Evolutionary conservation across 2,888 invertebrate genomes (phyloP).

Genomic region (Amphimallon solstitiale): DNA sequence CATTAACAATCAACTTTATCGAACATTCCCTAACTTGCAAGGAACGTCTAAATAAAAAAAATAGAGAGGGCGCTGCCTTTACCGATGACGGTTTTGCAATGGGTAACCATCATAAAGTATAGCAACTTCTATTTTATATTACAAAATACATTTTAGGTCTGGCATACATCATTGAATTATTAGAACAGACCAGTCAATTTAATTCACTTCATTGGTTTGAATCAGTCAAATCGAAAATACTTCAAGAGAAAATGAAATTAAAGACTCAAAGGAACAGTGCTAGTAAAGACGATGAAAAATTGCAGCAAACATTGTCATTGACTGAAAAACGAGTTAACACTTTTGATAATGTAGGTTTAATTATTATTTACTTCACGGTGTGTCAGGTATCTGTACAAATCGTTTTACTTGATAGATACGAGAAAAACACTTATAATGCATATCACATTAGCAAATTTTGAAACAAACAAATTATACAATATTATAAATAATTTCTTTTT

Average conservation of each 20-base stretch:
- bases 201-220: slow-evolving; percentile 97
- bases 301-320: slow-evolving; percentile 91
- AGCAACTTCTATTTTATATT: neutral
- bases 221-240: slow-evolving; percentile 80
- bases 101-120: slow-evolving; percentile 67
- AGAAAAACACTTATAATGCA: no score
- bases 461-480: no score
- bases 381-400: no score
- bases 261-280: slow-evolving; percentile 66
- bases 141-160: slow-evolving; percentile 65
- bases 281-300: slow-evolving; percentile 79
- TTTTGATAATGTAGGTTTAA: slow-evolving; percentile 67
- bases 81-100: slow-evolving; percentile 99
- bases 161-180: slow-evolving; percentile 90
- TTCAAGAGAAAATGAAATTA: slow-evolving; percentile 68
- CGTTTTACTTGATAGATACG: no score
- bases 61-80: slow-evolving; percentile 87
- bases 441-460: no score
- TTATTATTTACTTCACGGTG: no score
- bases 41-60: slow-evolving; percentile 92
- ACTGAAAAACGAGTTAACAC: slow-evolving; percentile 85
- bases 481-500: no score
- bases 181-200: slow-evolving; percentile 85
- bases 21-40: slow-evolving; percentile 93
- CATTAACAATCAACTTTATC: slow-evolving; percentile 92